Percentiles rank a stretch among this genome's conserved stretches.
Evolutionary conservation across 2,797 vertebrate genomes (phyloP).

Genomic region (Helicolenus hilgendorfi): DNA sequence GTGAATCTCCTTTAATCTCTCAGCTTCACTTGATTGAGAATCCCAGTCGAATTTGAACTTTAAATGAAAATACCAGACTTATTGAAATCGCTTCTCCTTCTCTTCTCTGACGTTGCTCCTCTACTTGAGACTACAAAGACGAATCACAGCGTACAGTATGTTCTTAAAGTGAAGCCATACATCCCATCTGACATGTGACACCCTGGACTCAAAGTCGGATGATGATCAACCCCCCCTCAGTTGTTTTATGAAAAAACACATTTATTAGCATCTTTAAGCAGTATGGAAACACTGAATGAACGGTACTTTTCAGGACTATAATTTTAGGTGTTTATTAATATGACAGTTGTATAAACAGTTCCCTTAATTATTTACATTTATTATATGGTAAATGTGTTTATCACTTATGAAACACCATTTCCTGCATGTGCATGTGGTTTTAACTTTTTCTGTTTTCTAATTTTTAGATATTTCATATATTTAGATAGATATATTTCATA

Average conservation of each 20-base stretch:
- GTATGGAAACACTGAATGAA: not conserved
- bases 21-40: slow-evolving; percentile 63
- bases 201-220: not conserved
- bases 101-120: not conserved
- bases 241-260: not conserved
- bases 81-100: not conserved
- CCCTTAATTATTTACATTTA: not conserved
- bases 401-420: not conserved
- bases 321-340: not conserved
- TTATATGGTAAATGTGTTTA: not conserved
- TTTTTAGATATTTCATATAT: too few species aligned
- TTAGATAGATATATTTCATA: not conserved
- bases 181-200: not conserved
- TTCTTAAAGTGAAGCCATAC: not conserved
- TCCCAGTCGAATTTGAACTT: slow-evolving; percentile 77
- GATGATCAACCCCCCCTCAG: not conserved
- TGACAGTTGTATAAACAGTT: not conserved
- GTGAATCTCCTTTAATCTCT: slow-evolving; percentile 77
- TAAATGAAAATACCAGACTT: slow-evolving; percentile 73
- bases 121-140: not conserved
- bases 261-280: not conserved
- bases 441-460: too few species aligned
- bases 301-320: not conserved
- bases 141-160: not conserved
- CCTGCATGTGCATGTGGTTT: not conserved